Evolutionary conservation across 1,140 invertebrate genomes (phyloP).

Genomic region (Akabosia matsudoensis): DNA sequence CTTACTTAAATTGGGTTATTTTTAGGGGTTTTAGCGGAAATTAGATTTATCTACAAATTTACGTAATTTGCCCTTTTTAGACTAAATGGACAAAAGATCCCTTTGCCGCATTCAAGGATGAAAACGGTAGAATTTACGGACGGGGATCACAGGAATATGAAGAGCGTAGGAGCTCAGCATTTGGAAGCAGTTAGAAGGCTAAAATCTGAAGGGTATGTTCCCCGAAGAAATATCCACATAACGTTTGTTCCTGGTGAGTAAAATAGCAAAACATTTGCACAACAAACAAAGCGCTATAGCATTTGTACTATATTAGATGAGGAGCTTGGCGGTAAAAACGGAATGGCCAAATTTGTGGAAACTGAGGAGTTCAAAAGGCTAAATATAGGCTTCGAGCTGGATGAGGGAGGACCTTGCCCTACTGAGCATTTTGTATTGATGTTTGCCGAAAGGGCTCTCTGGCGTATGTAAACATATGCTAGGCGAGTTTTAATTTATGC

Average conservation of each 20-base stretch:
- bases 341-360: conserved; percentile 78
- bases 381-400: conserved; percentile 86
- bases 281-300: too few relatives aligned
- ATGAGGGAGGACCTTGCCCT: conserved; percentile 78
- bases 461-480: conserved; percentile 57
- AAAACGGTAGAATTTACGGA: conserved; percentile 74
- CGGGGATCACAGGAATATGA: conserved; percentile 80
- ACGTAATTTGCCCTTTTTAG: conserved; percentile 49
- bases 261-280: too few relatives aligned
- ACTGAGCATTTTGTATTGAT: conserved; percentile 65
- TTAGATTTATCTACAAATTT: background rate
- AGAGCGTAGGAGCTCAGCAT: conserved; percentile 74
- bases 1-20: conserved; percentile 2
- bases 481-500: background rate
- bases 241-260: conserved; percentile 73
- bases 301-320: conserved; percentile 65
- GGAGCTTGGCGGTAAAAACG: conserved; percentile 79
- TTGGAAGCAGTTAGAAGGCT: conserved; percentile 70
- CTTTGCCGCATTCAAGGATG: conserved; percentile 70
- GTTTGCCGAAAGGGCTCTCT: conserved; percentile 71
- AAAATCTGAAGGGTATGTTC: conserved; percentile 57
- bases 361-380: conserved; percentile 72
- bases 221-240: conserved; percentile 66
- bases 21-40: background rate
- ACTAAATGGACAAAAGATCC: conserved; percentile 77